Base-by-base conservation (phyloP, 2,888 invertebrate genomes). In the Scelioninae gen. 1 region DNA sequence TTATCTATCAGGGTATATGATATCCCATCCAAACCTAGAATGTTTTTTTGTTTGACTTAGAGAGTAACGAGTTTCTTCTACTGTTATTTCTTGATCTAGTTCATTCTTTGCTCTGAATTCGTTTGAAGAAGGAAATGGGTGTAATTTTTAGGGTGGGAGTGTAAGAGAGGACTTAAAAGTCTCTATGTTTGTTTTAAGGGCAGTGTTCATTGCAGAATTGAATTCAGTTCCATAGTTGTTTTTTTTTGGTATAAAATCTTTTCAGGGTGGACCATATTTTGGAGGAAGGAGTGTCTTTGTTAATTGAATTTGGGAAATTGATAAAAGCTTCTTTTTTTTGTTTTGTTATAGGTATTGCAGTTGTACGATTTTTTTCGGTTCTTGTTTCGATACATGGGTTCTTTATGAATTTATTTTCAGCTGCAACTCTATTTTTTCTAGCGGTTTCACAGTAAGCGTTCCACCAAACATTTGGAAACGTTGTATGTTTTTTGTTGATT, bases 221-320 rank as follows among this genome's bases (percentile, higher is more conserved):
- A 65, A 62, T 0, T 32, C 3, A 7, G 38, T 10, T 10, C 43
- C 1, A 13, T 55, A 4, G 4, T 71, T 16, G 38, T 10, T 53
- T 11, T 75, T 76, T 76, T 76, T 76, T 76, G 16, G 51, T 66
- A 10, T 60, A 66, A 38, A 76, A 66, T 66, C 65, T 75, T 65
- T 65, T 75, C 5, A 65, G 6, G 47, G 65, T 75, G 6, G 31
- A 0, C 75, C 75, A 65, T 5, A 75, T 55, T 10, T 31, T 10
- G 15, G 63, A 51, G 0, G 72, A 62, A 0, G 62, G 62, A n/a
- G 63, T 72, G 0, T 2, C 0, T 0, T 13, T 5, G 2, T 13
- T 72, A 16, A 74, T 10, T 2, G 53, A 31, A 6, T 49, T 6
- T 10, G 53, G 53, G 9, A 68, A 76, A 5, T 47, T 38, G n/a